Conservation (phyloP, 1,140 invertebrate genomes). For the Telenomus remus region DNA sequence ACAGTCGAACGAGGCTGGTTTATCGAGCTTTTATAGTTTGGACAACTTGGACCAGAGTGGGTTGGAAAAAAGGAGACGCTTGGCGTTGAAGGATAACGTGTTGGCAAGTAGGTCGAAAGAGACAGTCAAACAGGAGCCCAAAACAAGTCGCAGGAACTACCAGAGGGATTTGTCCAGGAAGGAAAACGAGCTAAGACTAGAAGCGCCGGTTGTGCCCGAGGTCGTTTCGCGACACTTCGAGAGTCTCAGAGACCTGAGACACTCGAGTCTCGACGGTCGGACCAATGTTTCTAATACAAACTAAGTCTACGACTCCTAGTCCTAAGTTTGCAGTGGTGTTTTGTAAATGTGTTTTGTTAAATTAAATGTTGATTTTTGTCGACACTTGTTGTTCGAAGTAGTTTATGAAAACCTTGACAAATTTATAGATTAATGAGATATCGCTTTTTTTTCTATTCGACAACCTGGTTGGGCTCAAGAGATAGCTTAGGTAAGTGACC, state of each 20-base stretch:
- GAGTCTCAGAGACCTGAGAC: conserved; percentile 58
- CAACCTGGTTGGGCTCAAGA: too few relatives aligned
- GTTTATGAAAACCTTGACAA: too few relatives aligned
- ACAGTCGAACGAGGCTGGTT: conserved; percentile 7
- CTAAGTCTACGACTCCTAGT: too few relatives aligned
- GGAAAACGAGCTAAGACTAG: conserved; percentile 52
- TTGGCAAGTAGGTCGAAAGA: neutral
- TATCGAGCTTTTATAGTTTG: conserved; percentile 17
- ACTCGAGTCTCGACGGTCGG: conserved; percentile 10
- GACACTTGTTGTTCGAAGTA: too few relatives aligned
- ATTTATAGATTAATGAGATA: too few relatives aligned
- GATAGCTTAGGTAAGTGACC: too few relatives aligned
- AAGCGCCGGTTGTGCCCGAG: conserved; percentile 64
- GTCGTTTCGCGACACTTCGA: conserved; percentile 65
- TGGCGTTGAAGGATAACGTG: conserved; percentile 4
- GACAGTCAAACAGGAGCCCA: too few relatives aligned
- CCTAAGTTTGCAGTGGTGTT: too few relatives aligned
- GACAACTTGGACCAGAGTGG: conserved; percentile 4
- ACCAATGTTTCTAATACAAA: too few relatives aligned
- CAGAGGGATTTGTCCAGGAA: conserved; percentile 25
- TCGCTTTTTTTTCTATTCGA: too few relatives aligned
- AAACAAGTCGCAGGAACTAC: conserved; percentile 16
- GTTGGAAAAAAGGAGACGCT: neutral
- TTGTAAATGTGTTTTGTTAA: too few relatives aligned
- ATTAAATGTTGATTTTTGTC: too few relatives aligned